phyloP scores from a whole-genome alignment of 2,888 invertebrate species.

The Strigamia crassipes region DNA sequence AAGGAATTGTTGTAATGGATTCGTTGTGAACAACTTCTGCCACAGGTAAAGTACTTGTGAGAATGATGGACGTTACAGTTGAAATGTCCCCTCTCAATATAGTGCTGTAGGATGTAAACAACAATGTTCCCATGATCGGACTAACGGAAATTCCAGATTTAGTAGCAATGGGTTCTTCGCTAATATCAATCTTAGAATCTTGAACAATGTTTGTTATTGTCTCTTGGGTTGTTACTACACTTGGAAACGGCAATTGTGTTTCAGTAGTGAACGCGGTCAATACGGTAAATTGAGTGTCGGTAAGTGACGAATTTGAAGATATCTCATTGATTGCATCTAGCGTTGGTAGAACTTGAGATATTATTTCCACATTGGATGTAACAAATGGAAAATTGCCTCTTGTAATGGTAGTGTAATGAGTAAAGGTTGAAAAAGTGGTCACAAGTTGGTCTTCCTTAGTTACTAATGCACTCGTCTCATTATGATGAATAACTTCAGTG shows the following conservation, averaged over 20 bases:
- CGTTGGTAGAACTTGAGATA: slow-evolving; percentile 81
- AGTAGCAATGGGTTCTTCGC: background rate
- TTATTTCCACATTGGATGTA: slow-evolving; percentile 82
- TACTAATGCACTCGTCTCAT: background rate
- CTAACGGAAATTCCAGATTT: background rate
- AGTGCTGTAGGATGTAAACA: slow-evolving; percentile 44
- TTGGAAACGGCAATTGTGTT: background rate
- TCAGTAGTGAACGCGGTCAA: slow-evolving; percentile 21
- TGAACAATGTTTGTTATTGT: slow-evolving; percentile 19
- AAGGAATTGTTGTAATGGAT: slow-evolving; percentile 14
- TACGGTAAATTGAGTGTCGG: background rate
- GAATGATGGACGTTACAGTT: slow-evolving; percentile 20
- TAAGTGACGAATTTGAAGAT: background rate
- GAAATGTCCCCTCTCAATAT: slow-evolving; percentile 25
- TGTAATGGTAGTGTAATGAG: slow-evolving; percentile 80
- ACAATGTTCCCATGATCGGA: background rate
- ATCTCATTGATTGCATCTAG: background rate
- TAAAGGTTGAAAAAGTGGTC: slow-evolving; percentile 80
- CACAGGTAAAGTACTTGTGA: slow-evolving; percentile 2
- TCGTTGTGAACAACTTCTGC: background rate
- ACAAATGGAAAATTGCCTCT: slow-evolving; percentile 79
- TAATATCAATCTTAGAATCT: background rate
- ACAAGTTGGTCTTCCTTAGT: background rate
- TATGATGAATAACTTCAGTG: background rate
- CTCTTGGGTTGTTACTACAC: slow-evolving; percentile 5